Conservation (phyloP, 2,888 invertebrate species). For the Cheilosia grossa region DNA sequence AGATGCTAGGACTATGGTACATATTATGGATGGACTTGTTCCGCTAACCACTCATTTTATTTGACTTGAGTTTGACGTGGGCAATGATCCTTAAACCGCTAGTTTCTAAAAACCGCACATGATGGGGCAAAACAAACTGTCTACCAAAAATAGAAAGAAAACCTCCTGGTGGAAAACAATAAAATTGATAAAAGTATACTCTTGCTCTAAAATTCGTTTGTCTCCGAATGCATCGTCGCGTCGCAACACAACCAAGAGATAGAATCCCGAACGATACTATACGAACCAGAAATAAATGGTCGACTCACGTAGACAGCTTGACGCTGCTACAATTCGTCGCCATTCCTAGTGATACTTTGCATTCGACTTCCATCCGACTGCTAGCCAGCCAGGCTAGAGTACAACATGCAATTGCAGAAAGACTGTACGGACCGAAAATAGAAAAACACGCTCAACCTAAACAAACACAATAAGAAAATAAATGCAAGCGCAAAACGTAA, state of each 20-base stretch:
- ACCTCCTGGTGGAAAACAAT: conserved; percentile 54
- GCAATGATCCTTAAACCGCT: neutral
- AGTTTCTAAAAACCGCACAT: neutral
- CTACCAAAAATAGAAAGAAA: conserved; percentile 45
- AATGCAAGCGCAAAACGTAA: neutral
- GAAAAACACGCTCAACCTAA: conserved; percentile 18
- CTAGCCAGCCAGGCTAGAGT: conserved; percentile 3
- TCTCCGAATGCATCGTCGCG: conserved; percentile 45
- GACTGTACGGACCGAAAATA: conserved; percentile 27
- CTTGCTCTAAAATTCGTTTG: conserved; percentile 54
- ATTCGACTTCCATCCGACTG: conserved; percentile 52
- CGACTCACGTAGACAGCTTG: conserved; percentile 74
- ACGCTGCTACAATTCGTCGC: conserved; percentile 67
- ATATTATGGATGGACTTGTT: too few species aligned
- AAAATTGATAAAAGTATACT: conserved; percentile 47
- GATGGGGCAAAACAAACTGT: neutral
- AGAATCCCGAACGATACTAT: conserved; percentile 2
- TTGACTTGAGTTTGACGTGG: too few species aligned
- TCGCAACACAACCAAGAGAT: neutral
- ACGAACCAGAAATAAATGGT: conserved; percentile 41
- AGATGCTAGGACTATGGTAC: too few species aligned
- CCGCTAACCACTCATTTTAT: too few species aligned
- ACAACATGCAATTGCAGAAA: conserved; percentile 4
- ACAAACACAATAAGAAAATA: conserved; percentile 12
- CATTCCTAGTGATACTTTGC: conserved; percentile 46